A percentile compares a stretch with the other conserved stretches of the same genome.
phyloP scores from a whole-genome alignment of 2,113 vertebrate species.

The Hoplias malabaricus region DNA sequence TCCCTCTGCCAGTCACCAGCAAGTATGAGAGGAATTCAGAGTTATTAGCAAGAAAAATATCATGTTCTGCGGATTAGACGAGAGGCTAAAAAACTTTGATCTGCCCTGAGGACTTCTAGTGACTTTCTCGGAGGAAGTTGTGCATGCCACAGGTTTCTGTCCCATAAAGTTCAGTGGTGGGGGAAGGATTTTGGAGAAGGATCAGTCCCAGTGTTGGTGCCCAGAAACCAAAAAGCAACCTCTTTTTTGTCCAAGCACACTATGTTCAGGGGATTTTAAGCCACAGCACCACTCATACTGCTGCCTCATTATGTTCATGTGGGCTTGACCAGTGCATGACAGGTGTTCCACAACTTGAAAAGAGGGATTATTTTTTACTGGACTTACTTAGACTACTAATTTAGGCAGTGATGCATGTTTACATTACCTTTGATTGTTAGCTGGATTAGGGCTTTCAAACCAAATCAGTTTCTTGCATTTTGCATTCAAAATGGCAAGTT shows the following conservation, averaged over 20 bases:
- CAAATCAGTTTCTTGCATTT: conserved; percentile 13
- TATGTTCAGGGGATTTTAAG: conserved; percentile 30
- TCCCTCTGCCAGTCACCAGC: conserved; percentile 34
- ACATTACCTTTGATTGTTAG: conserved; percentile 33
- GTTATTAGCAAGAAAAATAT: conserved; percentile 52
- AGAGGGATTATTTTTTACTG: conserved; percentile 28
- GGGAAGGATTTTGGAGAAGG: conserved; percentile 33
- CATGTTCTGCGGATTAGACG: conserved; percentile 46
- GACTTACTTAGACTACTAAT: conserved; percentile 16
- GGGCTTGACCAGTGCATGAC: conserved; percentile 21
- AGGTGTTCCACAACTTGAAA: conserved; percentile 14
- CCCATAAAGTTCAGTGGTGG: conserved; percentile 28
- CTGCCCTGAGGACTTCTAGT: conserved; percentile 9
- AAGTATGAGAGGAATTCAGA: conserved; percentile 51
- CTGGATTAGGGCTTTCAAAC: neutral
- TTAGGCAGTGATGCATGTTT: conserved; percentile 30
- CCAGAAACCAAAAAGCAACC: conserved; percentile 39
- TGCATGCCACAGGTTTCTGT: conserved; percentile 1
- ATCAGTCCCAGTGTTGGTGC: conserved; percentile 24
- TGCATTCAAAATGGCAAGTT: neutral
- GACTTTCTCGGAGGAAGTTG: conserved; percentile 27
- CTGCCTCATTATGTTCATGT: conserved; percentile 23
- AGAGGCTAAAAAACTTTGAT: conserved; percentile 38
- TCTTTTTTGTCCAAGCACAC: conserved; percentile 29
- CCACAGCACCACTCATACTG: conserved; percentile 3